Evolutionary conservation across 2,797 vertebrate genomes (phyloP), one percentile per base, ranked within the genome.

Genomic region (Pangasius mekongensis): DNA sequence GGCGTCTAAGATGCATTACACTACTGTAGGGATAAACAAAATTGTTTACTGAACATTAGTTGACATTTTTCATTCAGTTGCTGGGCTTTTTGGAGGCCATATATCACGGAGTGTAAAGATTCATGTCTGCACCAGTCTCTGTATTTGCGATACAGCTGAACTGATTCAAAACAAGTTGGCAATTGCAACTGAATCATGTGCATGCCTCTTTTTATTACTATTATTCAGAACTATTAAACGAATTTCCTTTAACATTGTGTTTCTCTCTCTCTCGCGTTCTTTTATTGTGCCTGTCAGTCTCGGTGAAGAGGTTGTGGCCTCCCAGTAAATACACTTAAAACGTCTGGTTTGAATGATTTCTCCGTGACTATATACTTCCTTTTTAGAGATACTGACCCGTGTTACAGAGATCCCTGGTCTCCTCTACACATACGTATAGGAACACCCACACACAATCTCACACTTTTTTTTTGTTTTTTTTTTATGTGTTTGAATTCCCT

Each of bases 171-270:
- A 18, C 80, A 16, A 16, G 30, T 81, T 81, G 54, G 30, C 18
- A 22, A 5, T 33, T 22, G 30, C 54, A 58, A 27, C 36, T 5
- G 43, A 30, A 52, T 67, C 47, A 52, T 14, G 18, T 52, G 83
- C 83, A 84, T 84, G 83, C 52, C 43, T 84, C 16, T 24, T 22
- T 84, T 84, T 67, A 52, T 69, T 33, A 33, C 47, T 67, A 36
- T 33, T 69, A 69, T 84, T 67, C n/a, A 69, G 47, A 84, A 84
- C 33, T 84, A 69, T 52, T 67, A 83, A 33, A 67, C 14, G 10
- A 24, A 67, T 84, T 83, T 83, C 39, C 36, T 47, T 83, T n/a
- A 64, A 64, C 24, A 7, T 83, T 39, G 22, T 64, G 58, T 83
- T 62, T 83, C 7, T n/a, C 6, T n/a, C 6, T n/a, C 54, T 47